Evolutionary conservation across 2,888 invertebrate species (phyloP).

Genomic region (Eupithecia pulchellata): DNA sequence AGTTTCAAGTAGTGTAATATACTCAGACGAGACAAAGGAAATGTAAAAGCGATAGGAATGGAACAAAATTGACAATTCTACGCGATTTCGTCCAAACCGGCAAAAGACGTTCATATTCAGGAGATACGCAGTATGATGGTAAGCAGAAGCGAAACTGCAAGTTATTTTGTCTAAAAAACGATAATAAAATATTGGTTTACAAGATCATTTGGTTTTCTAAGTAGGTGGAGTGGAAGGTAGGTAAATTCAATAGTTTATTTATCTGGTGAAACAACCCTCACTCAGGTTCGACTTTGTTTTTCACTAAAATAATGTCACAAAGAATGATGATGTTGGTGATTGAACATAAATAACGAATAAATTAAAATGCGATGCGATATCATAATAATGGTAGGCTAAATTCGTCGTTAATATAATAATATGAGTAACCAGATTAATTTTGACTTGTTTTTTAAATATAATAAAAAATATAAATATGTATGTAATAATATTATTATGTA

Average conservation of each 20-base stretch:
- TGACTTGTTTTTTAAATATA: no score
- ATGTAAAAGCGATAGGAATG: conserved; percentile 34
- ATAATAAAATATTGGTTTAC: not conserved
- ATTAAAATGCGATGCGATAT: not conserved
- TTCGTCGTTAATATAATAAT: not conserved
- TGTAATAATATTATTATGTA: no score
- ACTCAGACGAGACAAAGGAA: conserved; percentile 33
- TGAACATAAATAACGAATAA: not conserved
- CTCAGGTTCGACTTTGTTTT: not conserved
- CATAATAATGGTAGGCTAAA: not conserved
- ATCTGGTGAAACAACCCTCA: not conserved
- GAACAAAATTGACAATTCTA: conserved; percentile 44
- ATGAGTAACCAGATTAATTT: no score
- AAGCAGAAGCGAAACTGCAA: conserved; percentile 6
- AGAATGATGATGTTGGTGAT: not conserved
- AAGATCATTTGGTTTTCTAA: not conserved
- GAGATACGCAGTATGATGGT: conserved; percentile 7
- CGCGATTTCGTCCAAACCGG: conserved; percentile 41
- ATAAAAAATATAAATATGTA: no score
- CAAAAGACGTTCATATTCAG: conserved; percentile 26
- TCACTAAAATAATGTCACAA: not conserved
- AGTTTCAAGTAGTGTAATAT: conserved; percentile 28
- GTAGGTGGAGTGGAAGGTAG: no score
- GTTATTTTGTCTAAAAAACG: not conserved
- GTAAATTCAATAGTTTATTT: not conserved